Conservation (phyloP, 2,888 invertebrate genomes). For the Diarsia rubi region DNA sequence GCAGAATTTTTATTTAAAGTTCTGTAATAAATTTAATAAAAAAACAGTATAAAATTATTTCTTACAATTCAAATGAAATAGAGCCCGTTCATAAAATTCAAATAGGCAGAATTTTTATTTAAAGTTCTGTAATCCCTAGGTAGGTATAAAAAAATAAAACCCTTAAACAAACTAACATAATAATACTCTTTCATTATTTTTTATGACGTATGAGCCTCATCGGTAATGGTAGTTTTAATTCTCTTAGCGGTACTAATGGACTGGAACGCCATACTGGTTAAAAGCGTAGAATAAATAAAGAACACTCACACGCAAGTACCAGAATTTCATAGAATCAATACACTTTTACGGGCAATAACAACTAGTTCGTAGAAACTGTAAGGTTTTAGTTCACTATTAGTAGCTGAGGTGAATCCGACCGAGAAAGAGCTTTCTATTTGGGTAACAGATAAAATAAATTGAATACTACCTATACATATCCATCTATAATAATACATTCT, state of each 20-base stretch:
- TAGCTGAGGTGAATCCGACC: constrained; percentile 5
- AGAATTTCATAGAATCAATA: constrained; percentile 30
- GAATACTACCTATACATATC: background rate
- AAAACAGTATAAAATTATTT: background rate
- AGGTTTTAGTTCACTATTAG: constrained; percentile 17
- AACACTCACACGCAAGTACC: constrained; percentile 6
- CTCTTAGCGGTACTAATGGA: constrained; percentile 36
- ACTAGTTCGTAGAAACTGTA: constrained; percentile 33
- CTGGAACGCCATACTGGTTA: constrained; percentile 44
- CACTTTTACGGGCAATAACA: constrained; percentile 9
- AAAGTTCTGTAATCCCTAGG: background rate
- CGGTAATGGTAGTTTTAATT: constrained; percentile 14
- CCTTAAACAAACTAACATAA: background rate
- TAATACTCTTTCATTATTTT: constrained; percentile 17
- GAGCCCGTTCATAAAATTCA: background rate
- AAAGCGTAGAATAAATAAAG: constrained; percentile 46
- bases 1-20: background rate
- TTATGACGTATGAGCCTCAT: constrained; percentile 25
- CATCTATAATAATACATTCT: too few species aligned
- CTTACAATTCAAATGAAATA: background rate
- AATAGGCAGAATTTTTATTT: background rate
- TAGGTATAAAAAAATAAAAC: background rate
- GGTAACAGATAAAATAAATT: constrained; percentile 1
- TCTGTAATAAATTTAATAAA: too few species aligned
- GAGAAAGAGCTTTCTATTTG: constrained; percentile 15